Evolutionary conservation across 2,888 invertebrate genomes (phyloP), one percentile per base, ranked within the genome.

Genomic region (Endotricha flammealis): DNA sequence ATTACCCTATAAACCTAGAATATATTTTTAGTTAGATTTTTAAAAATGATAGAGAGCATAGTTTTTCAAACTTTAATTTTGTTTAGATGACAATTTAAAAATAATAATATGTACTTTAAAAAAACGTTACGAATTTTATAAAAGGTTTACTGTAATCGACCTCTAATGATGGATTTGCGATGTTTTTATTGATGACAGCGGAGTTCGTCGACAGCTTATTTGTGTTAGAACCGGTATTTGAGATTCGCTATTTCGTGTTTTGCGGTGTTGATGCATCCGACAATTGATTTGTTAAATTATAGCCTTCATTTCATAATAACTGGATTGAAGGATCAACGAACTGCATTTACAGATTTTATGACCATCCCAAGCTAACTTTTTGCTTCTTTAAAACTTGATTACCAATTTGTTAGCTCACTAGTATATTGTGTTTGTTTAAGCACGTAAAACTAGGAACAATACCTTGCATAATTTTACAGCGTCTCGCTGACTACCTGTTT

Each of bases 181-280:
- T 13, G 10, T 29, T 23, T 29, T 28, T 35, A 20, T 34, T 4
- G 11, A 59, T 60, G 53, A 58, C 57, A 56, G 52, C 39, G 13
- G 62, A 73, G 75, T 73, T 74, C 72, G 68, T 66, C 67, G 72
- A 68, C 76, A 61, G 59, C 58, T 68, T 72, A 65, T 69, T 73
- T 76, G 71, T 74, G 69, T 70, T 63, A 63, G 64, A 74, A 72
- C 74, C 71, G 73, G 75, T 75, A 71, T 55, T 39, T 31, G 40
- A 36, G n/a, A 35, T 34, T 46, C 40, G 47, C 17, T 12, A 29
- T 14, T 29, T 32, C 39, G 42, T 51, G 55, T 53, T 50, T 62
- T 62, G 56, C 59, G 59, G 58, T 66, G 40, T 54, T 49, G 41
- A 42, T 50, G 46, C 51, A 41, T 52, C 50, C 52, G 41, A 62